These are phyloP conservation scores for Chrysomela aeneicollis DNA, from an alignment of 2,888 invertebrate species.

Conservation along the genomic window DNA sequence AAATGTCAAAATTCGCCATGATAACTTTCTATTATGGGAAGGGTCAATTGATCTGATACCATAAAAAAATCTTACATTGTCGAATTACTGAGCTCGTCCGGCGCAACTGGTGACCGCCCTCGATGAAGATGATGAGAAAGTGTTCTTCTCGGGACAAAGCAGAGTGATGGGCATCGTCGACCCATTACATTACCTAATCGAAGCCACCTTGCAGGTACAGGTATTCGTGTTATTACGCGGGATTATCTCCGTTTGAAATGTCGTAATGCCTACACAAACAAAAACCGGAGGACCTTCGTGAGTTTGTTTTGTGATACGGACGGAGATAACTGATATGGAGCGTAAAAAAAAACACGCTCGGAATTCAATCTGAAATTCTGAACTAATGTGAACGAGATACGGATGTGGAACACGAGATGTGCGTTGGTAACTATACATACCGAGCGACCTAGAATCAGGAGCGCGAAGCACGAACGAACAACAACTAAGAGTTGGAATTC, in stretches of 20 bases:
- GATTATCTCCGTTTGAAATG: not conserved
- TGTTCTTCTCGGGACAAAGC: conserved; percentile 13
- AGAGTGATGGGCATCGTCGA: conserved; percentile 7
- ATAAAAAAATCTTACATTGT: too few relatives aligned
- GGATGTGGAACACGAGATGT: not conserved
- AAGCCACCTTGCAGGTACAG: conserved; percentile 6
- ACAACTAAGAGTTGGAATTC: too few relatives aligned
- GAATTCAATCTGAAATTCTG: not conserved
- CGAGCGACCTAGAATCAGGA: not conserved
- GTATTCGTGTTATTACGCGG: conserved; percentile 7
- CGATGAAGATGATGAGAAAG: conserved; percentile 23
- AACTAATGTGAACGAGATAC: not conserved
- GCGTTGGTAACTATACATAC: not conserved
- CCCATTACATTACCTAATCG: conserved; percentile 17
- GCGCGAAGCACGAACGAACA: too few relatives aligned
- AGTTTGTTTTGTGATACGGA: conserved; percentile 2
- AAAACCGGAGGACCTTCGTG: not conserved
- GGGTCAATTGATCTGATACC: too few relatives aligned
- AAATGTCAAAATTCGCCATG: too few relatives aligned
- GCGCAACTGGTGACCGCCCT: not conserved
- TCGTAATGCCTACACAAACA: not conserved
- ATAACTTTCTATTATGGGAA: too few relatives aligned
- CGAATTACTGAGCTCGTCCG: too few relatives aligned
- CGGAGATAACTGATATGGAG: not conserved
- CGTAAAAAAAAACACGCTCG: not conserved